A percentile compares a stretch with the other conserved stretches of the same genome.
These are phyloP conservation scores for Heteromormyrus szaboi DNA, from an alignment of 2,797 vertebrate genomes.

Conservation along the genomic window DNA sequence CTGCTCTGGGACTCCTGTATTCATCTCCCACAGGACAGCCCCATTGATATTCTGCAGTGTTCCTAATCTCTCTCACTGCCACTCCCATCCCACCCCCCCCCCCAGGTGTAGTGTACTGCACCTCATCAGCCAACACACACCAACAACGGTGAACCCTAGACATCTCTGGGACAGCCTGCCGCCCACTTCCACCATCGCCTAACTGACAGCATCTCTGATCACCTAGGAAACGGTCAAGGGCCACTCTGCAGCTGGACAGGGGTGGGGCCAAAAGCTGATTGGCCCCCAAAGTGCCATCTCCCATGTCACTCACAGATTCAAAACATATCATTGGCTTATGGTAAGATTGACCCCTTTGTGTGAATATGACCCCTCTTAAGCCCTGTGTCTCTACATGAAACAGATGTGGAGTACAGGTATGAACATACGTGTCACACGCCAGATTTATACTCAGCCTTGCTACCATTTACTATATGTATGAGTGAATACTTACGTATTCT, in stretches of 20 bases:
- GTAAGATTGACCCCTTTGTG: neutral
- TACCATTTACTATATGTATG: neutral
- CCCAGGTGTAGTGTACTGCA: neutral
- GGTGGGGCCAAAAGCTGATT: neutral
- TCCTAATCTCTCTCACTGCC: neutral
- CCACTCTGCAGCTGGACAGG: neutral
- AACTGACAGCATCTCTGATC: neutral
- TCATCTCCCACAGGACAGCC: neutral
- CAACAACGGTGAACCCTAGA: neutral
- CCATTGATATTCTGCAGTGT: neutral
- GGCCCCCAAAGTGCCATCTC: neutral
- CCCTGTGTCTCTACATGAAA: neutral
- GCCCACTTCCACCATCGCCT: neutral
- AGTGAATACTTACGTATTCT: neutral
- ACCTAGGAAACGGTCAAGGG: neutral
- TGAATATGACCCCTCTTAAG: neutral
- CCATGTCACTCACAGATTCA: neutral
- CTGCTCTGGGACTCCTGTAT: neutral
- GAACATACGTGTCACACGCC: neutral
- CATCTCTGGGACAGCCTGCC: neutral
- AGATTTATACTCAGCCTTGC: neutral
- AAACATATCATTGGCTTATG: neutral
- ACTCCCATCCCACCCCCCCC: neutral
- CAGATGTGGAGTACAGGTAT: neutral
- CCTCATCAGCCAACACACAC: neutral